phyloP scores from a whole-genome alignment of 92 coral and sea anemone species.

The Phenganax marumi region DNA sequence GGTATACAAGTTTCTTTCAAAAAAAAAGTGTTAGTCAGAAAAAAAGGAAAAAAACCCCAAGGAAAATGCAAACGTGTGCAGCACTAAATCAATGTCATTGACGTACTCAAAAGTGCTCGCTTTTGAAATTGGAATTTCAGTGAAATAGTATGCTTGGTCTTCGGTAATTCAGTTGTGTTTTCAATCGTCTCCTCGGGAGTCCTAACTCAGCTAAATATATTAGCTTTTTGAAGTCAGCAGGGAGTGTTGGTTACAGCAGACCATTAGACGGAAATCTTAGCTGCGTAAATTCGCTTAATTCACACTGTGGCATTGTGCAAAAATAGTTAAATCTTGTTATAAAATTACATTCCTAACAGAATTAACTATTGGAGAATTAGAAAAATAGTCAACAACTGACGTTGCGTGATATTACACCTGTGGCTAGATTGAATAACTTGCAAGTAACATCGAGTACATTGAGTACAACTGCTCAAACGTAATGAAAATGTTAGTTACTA shows the following conservation, averaged over 20 bases:
- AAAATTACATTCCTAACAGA: conserved; percentile 12
- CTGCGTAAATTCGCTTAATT: not conserved
- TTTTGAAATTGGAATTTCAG: no score
- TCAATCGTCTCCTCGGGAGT: not conserved
- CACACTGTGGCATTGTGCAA: conserved; percentile 17
- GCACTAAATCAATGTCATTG: no score
- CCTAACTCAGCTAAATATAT: not conserved
- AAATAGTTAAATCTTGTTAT: conserved; percentile 38
- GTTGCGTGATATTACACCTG: not conserved
- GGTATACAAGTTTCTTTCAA: no score
- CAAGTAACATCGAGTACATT: not conserved
- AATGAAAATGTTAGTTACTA: not conserved
- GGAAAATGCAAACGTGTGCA: no score
- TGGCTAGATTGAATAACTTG: no score
- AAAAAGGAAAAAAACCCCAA: no score
- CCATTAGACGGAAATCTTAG: conserved; percentile 18
- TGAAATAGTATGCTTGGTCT: no score
- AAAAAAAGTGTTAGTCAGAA: no score
- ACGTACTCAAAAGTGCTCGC: no score
- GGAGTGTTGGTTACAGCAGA: not conserved
- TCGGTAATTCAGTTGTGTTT: not conserved
- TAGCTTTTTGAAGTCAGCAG: not conserved
- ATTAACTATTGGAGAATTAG: not conserved
- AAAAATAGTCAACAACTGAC: not conserved
- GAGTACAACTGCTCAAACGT: not conserved